These are phyloP conservation scores for Drosophila subquinaria DNA, from an alignment of 2,888 invertebrate species.

Conservation along the genomic window DNA sequence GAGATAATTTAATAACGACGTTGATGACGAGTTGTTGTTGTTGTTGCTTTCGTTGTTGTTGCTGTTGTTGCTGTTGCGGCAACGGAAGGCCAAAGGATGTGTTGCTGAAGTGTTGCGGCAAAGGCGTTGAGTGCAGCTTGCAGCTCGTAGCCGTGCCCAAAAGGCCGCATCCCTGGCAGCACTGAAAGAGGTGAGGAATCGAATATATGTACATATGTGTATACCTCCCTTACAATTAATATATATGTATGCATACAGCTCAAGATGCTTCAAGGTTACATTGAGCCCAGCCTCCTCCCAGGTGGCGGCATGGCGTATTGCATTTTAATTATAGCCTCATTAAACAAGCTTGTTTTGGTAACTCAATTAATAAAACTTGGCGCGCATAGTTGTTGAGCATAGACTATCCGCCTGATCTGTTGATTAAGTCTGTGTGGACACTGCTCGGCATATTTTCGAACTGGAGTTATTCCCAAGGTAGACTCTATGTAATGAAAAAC, in stretches of 20 bases:
- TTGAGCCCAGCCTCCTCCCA: slow-evolving; percentile 6
- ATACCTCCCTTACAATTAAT: background rate
- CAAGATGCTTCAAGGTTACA: slow-evolving; percentile 60
- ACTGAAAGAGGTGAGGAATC: slow-evolving; percentile 15
- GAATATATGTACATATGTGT: slow-evolving; percentile 21
- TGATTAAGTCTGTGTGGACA: too few relatives aligned
- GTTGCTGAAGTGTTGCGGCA: slow-evolving; percentile 67
- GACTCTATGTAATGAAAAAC: too few relatives aligned
- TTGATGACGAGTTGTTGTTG: slow-evolving; percentile 46
- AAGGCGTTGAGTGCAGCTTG: slow-evolving; percentile 53
- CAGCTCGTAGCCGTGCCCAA: slow-evolving; percentile 40
- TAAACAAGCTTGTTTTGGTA: background rate
- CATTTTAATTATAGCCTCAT: slow-evolving; percentile 25
- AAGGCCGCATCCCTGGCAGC: slow-evolving; percentile 30
- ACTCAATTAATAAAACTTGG: background rate
- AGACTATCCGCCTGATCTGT: too few relatives aligned
- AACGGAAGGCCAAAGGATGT: slow-evolving; percentile 59
- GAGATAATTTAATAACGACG: slow-evolving; percentile 83
- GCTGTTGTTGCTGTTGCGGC: slow-evolving; percentile 34
- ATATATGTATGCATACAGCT: background rate
- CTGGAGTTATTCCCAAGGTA: too few relatives aligned
- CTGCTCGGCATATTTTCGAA: too few relatives aligned
- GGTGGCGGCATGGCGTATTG: slow-evolving; percentile 16
- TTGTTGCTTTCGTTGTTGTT: slow-evolving; percentile 32
- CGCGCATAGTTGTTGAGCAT: too few relatives aligned